Percentiles rank a stretch among this genome's conserved stretches.
phyloP scores from a whole-genome alignment of 2,888 invertebrate species.

The Mesochorus sp. region DNA sequence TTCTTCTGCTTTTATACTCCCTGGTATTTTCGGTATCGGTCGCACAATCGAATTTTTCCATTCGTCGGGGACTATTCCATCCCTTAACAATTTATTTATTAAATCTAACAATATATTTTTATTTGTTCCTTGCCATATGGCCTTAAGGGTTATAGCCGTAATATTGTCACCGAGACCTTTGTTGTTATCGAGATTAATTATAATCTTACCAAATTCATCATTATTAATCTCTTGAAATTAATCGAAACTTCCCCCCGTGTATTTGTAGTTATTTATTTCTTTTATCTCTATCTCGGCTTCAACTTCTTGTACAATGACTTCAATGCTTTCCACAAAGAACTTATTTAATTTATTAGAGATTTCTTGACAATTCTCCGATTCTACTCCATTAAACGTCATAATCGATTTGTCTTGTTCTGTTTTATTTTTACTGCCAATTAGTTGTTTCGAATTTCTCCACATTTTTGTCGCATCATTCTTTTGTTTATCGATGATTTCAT shows the following conservation, averaged over 20 bases:
- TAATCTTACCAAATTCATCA: neutral
- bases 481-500: constrained; percentile 21
- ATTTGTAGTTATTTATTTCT: neutral
- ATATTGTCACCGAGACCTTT: neutral
- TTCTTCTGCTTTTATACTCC: too few species aligned
- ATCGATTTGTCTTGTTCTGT: neutral
- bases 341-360: constrained; percentile 62
- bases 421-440: constrained; percentile 40
- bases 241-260: neutral
- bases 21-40: too few species aligned
- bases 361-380: neutral
- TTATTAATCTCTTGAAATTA: neutral
- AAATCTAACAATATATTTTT: neutral
- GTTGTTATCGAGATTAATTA: neutral
- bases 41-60: too few species aligned
- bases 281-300: neutral
- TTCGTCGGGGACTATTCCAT: too few species aligned
- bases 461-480: constrained; percentile 24
- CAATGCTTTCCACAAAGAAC: constrained; percentile 46
- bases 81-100: constrained; percentile 6
- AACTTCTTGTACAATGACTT: constrained; percentile 29
- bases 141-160: neutral
- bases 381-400: constrained; percentile 15
- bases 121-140: neutral
- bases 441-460: constrained; percentile 35